Percentiles rank a stretch among this genome's conserved stretches.
Conservation (phyloP, 2,888 invertebrate species). For the Xestia sexstrigata region DNA sequence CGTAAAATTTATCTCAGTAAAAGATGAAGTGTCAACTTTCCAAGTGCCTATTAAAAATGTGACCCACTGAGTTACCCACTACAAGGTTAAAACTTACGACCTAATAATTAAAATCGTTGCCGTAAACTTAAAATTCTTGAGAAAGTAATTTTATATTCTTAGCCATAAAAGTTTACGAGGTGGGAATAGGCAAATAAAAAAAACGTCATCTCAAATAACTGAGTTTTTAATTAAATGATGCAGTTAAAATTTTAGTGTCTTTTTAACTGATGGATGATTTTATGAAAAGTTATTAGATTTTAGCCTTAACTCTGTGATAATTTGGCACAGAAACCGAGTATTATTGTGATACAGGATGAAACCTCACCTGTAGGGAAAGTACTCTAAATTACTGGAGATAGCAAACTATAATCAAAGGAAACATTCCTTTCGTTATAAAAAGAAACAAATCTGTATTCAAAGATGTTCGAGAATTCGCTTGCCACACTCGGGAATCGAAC, state of each 20-base stretch:
- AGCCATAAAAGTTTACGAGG: slow-evolving; percentile 65
- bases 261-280: slow-evolving; percentile 17
- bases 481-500: no score
- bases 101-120: slow-evolving; percentile 61
- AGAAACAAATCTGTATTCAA: no score
- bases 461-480: no score
- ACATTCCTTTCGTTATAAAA: no score
- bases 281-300: not conserved
- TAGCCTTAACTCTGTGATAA: no score
- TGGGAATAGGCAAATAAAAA: slow-evolving; percentile 59
- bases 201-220: slow-evolving; percentile 48
- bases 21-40: slow-evolving; percentile 31
- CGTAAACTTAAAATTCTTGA: slow-evolving; percentile 55
- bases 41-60: slow-evolving; percentile 34
- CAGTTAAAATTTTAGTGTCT: slow-evolving; percentile 47
- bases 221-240: slow-evolving; percentile 53
- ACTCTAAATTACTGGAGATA: no score
- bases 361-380: no score
- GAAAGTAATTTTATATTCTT: slow-evolving; percentile 67
- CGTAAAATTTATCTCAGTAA: slow-evolving; percentile 2
- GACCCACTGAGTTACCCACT: slow-evolving; percentile 1
- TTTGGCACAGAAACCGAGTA: no score
- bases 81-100: slow-evolving; percentile 29
- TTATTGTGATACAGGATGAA: no score
- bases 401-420: no score